Base-by-base conservation (phyloP, 92 coral and sea anemone species). In the Anthopleura xanthogrammica region DNA sequence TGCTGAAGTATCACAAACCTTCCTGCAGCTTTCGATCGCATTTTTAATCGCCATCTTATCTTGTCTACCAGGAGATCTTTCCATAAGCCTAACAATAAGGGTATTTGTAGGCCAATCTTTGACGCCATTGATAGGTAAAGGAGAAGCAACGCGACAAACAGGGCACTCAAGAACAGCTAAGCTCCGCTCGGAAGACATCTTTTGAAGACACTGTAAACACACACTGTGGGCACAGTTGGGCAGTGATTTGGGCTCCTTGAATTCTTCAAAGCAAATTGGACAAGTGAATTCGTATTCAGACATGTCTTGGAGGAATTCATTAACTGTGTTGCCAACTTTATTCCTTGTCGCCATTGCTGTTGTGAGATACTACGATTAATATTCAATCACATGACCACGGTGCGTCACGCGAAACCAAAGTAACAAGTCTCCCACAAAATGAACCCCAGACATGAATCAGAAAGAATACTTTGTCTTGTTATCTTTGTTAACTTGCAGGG, bases 191-290 rank as follows among this genome's bases (percentile, higher is more conserved):
- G 88, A 79, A 54, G 58, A 54, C 90, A 90, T 86, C 64, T 80
- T 83, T 68, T 86, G 88, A 46, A 90, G 85, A 80, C 93, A 90
- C 41, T 87, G 87, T 82, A 83, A 85, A 72, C 93, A 90, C 72
- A 90, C 93, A 22, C 87, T 90, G 83, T 90, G 93, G 12, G 93
- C 93, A 48, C 93, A 90, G 79, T 83, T 86, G 41, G 93, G 93
- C 19, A 90, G 84, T 17, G 90, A 90, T 70, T 90, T 90, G 7
- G 93, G 93, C 42, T 90, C 90, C 57, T 90, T 79, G 88, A 86
- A 90, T 79, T 90, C 93, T 19, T 90, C 93, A 16, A 90, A 78
- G 79, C 93, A 90, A 42, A 90, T 89, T 40, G 93, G 93, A 42
- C 93, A 90, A 1, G 88, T 79, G 41, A 74, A 73, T 84, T 90